Evolutionary conservation across 2,113 vertebrate species (phyloP).

Genomic region (Oncorhynchus clarkii): DNA sequence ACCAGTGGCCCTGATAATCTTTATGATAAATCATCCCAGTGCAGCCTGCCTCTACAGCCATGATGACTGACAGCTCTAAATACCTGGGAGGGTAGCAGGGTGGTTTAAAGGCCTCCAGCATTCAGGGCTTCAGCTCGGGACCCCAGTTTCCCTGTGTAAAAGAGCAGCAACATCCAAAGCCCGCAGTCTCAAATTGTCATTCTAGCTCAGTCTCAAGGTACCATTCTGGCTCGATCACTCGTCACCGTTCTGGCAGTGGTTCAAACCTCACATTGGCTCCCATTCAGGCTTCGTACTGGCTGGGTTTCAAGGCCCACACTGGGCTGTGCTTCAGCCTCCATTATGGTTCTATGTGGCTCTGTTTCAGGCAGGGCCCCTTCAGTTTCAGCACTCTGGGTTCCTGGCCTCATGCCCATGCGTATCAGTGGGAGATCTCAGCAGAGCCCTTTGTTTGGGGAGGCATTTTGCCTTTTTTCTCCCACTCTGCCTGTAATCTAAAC

Average conservation of each 20-base stretch:
- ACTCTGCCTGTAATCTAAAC: slow-evolving; percentile 77
- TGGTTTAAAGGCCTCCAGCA: slow-evolving; percentile 62
- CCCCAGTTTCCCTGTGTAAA: slow-evolving; percentile 23
- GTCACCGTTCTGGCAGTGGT: slow-evolving; percentile 68
- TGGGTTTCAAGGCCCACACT: slow-evolving; percentile 62
- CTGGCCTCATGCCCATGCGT: slow-evolving; percentile 70
- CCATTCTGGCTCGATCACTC: slow-evolving; percentile 69
- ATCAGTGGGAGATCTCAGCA: slow-evolving; percentile 72
- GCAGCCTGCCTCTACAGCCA: slow-evolving; percentile 51
- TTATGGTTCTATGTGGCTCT: slow-evolving; percentile 52
- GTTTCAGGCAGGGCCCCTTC: slow-evolving; percentile 55
- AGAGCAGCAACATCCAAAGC: slow-evolving; percentile 28
- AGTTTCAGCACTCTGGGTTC: slow-evolving; percentile 73
- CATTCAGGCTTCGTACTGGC: slow-evolving; percentile 69
- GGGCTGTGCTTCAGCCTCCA: slow-evolving; percentile 64
- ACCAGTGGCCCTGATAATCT: slow-evolving; percentile 54
- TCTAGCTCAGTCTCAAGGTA: slow-evolving; percentile 68
- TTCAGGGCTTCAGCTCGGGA: neutral
- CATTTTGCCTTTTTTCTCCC: slow-evolving; percentile 76
- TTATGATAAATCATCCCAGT: slow-evolving; percentile 59
- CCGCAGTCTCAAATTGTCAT: slow-evolving; percentile 63
- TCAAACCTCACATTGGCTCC: slow-evolving; percentile 64
- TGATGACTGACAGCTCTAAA: slow-evolving; percentile 66
- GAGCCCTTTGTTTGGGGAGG: slow-evolving; percentile 75
- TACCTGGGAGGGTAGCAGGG: slow-evolving; percentile 66